phyloP scores from a whole-genome alignment of 2,888 invertebrate species.

The Cistogaster globosa region DNA sequence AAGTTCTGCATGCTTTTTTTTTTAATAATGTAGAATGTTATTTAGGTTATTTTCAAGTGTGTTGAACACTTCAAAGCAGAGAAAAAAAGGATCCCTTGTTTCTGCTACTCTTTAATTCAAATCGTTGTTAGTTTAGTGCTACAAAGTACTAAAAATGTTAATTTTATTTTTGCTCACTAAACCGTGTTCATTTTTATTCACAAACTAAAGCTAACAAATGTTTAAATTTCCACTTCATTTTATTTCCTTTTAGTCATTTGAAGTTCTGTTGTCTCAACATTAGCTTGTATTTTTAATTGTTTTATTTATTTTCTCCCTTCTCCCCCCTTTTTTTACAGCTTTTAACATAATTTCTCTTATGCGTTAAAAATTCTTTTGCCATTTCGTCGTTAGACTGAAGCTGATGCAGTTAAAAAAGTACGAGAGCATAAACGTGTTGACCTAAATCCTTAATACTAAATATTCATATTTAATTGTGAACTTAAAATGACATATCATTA shows the following conservation, averaged over 20 bases:
- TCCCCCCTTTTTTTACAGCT: neutral
- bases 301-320: conserved; percentile 19
- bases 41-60: conserved; percentile 6
- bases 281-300: conserved; percentile 54
- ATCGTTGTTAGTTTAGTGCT: neutral
- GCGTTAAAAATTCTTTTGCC: conserved; percentile 13
- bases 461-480: conserved; percentile 40
- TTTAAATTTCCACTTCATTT: conserved; percentile 54
- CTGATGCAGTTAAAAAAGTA: conserved; percentile 33
- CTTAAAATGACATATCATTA: neutral
- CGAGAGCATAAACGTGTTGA: conserved; percentile 52
- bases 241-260: conserved; percentile 40
- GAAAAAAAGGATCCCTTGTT: too few relatives aligned
- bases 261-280: conserved; percentile 44
- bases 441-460: conserved; percentile 43
- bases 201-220: conserved; percentile 44
- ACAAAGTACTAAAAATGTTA: conserved; percentile 7
- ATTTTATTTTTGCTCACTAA: conserved; percentile 12
- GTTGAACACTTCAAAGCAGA: neutral
- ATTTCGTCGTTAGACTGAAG: conserved; percentile 13
- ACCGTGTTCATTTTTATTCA: conserved; percentile 16
- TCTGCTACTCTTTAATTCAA: neutral
- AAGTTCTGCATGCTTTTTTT: neutral
- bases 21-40: neutral
- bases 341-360: conserved; percentile 28